These are phyloP conservation scores for Cataglyphis albicans DNA, from an alignment of 2,888 invertebrate genomes.

Conservation along the genomic window DNA sequence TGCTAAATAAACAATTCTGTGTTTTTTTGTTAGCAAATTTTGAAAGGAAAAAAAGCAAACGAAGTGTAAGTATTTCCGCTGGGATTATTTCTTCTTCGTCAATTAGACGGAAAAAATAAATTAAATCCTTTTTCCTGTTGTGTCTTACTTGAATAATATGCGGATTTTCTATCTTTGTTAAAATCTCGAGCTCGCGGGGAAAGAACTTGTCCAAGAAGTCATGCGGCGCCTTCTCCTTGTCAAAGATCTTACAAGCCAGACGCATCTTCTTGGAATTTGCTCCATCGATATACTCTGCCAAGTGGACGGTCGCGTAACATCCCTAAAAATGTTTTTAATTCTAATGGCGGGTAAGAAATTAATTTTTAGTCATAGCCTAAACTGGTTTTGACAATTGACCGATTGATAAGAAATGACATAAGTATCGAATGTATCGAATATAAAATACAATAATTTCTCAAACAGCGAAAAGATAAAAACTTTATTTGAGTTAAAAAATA, in stretches of 20 bases:
- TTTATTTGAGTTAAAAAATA: neutral
- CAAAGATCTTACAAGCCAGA: constrained; percentile 96
- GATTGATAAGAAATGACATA: neutral
- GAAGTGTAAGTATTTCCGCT: neutral
- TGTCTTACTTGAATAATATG: constrained; percentile 91
- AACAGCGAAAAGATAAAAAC: neutral
- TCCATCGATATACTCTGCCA: constrained; percentile 93
- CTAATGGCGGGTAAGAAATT: neutral
- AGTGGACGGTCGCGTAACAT: constrained; percentile 95
- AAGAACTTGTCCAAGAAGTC: constrained; percentile 97
- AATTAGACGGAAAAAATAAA: neutral
- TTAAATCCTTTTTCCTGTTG: constrained; percentile 5
- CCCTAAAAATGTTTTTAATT: constrained; percentile 87
- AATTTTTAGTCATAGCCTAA: neutral
- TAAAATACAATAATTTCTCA: neutral
- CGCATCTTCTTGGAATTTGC: constrained; percentile 91
- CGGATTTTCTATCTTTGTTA: constrained; percentile 95
- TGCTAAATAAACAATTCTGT: neutral
- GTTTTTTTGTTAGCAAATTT: neutral
- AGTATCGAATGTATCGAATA: neutral
- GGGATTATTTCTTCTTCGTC: neutral
- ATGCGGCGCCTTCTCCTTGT: constrained; percentile 94
- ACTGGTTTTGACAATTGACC: neutral
- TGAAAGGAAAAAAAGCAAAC: neutral
- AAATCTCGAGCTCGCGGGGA: constrained; percentile 96